phyloP scores from a whole-genome alignment of 2,797 vertebrate species.

The Poecile montanus region DNA sequence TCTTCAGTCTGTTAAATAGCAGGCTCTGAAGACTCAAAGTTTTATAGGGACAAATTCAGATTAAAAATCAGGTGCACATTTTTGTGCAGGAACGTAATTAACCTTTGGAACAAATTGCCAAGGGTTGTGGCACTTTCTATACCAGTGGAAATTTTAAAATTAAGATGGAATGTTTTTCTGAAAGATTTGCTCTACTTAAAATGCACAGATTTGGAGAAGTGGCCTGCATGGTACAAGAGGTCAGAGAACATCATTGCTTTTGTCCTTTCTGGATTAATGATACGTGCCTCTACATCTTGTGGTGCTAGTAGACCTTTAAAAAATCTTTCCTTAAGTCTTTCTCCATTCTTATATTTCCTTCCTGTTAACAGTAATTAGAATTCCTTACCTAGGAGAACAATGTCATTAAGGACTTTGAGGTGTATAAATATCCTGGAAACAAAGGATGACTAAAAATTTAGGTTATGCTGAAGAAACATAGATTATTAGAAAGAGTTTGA shows the following conservation, averaged over 20 bases:
- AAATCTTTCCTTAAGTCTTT: background rate
- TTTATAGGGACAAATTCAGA: constrained; percentile 35
- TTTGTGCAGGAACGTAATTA: constrained; percentile 20
- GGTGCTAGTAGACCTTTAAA: background rate
- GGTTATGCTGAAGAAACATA: background rate
- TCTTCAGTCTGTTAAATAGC: constrained; percentile 27
- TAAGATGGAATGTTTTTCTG: constrained; percentile 31
- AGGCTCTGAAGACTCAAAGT: constrained; percentile 14
- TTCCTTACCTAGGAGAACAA: background rate
- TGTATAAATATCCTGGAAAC: background rate
- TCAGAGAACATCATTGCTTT: constrained; percentile 1
- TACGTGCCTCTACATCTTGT: rapidly evolving
- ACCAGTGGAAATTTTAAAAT: constrained; percentile 48
- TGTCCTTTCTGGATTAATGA: background rate
- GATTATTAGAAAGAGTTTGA: background rate
- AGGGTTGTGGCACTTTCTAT: constrained; percentile 44
- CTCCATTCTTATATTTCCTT: background rate
- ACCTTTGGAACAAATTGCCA: constrained; percentile 44
- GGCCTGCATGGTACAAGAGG: background rate
- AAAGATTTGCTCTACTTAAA: constrained; percentile 24
- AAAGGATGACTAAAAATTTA: background rate
- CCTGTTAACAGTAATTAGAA: background rate
- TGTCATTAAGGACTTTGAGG: background rate
- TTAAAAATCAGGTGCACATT: constrained; percentile 30
- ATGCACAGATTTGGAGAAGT: background rate